phyloP scores from a whole-genome alignment of 1,140 invertebrate genomes.

The Listronotus bonariensis region DNA sequence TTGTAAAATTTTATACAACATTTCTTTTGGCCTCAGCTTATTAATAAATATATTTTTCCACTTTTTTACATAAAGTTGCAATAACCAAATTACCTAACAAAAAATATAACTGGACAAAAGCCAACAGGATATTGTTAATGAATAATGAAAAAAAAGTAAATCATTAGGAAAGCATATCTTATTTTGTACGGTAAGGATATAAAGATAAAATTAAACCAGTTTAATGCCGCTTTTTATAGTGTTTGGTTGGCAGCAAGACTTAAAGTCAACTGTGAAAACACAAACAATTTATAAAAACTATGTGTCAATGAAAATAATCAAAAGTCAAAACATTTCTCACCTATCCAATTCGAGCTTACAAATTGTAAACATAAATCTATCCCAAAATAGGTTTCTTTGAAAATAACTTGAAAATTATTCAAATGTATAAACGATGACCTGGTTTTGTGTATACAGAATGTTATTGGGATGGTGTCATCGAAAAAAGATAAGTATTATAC shows the following conservation, averaged over 20 bases:
- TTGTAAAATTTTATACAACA: no score
- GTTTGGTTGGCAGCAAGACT: conserved; percentile 38
- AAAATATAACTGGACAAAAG: no score
- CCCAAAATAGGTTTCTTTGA: conserved; percentile 37
- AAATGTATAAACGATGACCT: conserved; percentile 15
- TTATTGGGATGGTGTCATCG: no score
- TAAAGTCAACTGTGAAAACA: conserved; percentile 40
- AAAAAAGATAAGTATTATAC: no score
- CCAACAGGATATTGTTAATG: no score
- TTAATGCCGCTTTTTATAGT: conserved; percentile 38
- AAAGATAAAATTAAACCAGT: conserved; percentile 39
- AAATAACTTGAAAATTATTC: conserved; percentile 21
- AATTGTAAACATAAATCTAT: conserved; percentile 33
- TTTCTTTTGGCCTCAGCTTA: no score
- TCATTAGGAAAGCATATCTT: conserved; percentile 7
- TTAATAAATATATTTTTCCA: no score
- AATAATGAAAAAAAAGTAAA: neutral
- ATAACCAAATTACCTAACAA: no score
- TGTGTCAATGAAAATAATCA: conserved; percentile 41
- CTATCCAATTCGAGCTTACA: conserved; percentile 29
- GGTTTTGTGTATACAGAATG: neutral
- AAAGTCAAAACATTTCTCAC: conserved; percentile 39
- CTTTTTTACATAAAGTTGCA: no score
- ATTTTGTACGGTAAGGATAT: conserved; percentile 25
- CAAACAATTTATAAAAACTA: conserved; percentile 41